Base-by-base conservation (phyloP, 1,140 invertebrate species). In the Sycophaga agraensis region DNA sequence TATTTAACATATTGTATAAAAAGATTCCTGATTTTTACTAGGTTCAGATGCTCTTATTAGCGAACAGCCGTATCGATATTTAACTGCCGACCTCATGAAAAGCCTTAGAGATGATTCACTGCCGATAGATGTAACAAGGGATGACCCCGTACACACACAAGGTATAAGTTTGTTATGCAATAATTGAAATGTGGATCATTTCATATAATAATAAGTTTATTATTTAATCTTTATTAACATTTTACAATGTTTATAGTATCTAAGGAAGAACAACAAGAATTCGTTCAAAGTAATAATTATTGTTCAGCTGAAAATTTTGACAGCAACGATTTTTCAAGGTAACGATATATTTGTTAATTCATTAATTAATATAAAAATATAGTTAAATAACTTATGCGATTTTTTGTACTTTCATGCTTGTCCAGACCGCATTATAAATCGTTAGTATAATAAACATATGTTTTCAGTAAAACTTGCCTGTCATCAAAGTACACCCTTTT, bases 41-140 rank as follows among this genome's bases (percentile, higher is more conserved):
- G 92, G 89, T 73, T 93, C 94, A 78, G 93, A 96, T 73, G 91
- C 90, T 53, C 86, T 93, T 72, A 83, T 93, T 45, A 93, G 90
- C 62, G 93, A 97, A 74, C 93, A 96, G 71, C 92, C 92, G 1
- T 96, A 96, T 76, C 85, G 92, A 57, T 96, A 96, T 80, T 82
- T 96, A 57, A 96, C 94, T 2, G 90, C 91, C 31, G 94, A 96
- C 77, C 90, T 96, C 74, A 96, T 96, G 93, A 96, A 96, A 80
- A 93, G 91, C 59, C 79, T 97, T 34, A 91, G 93, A 43, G 94
- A 97, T 73, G 94, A 97, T 81, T 96, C 93, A 4, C 79, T 96
- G 35, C 93, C 93, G 0, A 95, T 96, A 67, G 93, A 96, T 73
- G 93, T 95, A 9, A 94, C 92, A 1, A 86, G 91, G 63, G 93